phyloP scores from a whole-genome alignment of 2,797 vertebrate genomes.

The Glyptemys insculpta region DNA sequence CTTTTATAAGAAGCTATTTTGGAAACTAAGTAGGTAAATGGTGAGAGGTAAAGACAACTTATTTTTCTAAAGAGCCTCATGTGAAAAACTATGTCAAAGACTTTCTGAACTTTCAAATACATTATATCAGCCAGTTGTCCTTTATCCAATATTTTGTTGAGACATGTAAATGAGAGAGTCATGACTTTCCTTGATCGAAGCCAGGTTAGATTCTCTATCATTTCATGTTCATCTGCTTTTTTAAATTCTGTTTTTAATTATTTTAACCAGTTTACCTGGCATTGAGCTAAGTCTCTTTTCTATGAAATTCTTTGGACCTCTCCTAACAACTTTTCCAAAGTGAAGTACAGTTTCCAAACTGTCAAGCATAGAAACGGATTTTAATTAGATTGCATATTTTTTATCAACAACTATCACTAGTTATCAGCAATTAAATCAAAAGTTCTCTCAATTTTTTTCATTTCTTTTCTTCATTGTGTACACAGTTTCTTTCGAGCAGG shows the following conservation, averaged over 20 bases:
- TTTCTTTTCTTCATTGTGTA: background rate
- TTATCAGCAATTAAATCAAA: no score
- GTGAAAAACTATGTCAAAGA: no score
- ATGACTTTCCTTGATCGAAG: background rate
- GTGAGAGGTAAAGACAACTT: background rate
- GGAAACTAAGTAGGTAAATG: background rate
- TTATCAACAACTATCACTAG: background rate
- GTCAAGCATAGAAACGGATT: background rate
- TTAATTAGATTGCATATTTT: background rate
- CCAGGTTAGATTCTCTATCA: background rate
- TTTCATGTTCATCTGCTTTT: background rate
- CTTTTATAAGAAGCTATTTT: background rate
- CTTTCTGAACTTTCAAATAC: no score
- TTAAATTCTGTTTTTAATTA: background rate
- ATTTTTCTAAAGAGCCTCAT: no score
- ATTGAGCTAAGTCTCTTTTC: background rate
- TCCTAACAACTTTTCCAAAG: background rate
- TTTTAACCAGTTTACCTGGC: background rate
- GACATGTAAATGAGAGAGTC: background rate
- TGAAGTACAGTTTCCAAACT: background rate
- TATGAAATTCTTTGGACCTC: background rate
- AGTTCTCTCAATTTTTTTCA: background rate
- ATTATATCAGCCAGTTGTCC: background rate
- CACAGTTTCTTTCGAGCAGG: no score
- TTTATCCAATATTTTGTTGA: background rate